A percentile compares a stretch with the other conserved stretches of the same genome.
phyloP scores from a whole-genome alignment of 2,113 vertebrate genomes.

The Burhinus bistriatus region DNA sequence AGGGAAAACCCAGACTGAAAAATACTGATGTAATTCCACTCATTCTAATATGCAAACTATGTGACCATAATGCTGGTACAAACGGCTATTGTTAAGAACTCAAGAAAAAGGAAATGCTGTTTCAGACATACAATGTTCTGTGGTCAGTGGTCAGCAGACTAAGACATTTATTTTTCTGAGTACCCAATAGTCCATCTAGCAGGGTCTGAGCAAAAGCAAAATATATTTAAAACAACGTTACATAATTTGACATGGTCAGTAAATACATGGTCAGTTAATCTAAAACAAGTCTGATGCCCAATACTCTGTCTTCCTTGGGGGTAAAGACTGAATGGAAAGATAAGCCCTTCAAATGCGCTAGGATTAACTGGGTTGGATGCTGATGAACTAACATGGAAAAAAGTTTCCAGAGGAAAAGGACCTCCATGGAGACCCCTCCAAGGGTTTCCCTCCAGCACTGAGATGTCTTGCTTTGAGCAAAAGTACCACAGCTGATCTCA shows the following conservation, averaged over 20 bases:
- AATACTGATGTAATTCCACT: neutral
- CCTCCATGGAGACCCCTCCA: neutral
- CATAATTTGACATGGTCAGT: conserved; percentile 26
- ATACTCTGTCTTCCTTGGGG: neutral
- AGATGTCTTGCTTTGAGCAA: neutral
- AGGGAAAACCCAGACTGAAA: neutral
- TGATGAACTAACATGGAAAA: conserved; percentile 3
- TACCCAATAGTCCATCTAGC: neutral
- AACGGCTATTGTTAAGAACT: neutral
- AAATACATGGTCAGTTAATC: conserved; percentile 1
- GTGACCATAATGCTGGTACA: neutral
- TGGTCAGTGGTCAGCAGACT: neutral
- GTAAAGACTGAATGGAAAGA: neutral
- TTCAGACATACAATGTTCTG: neutral
- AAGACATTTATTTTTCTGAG: neutral
- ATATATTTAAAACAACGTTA: neutral
- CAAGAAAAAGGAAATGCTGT: conserved; percentile 1
- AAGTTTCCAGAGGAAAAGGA: conserved; percentile 2
- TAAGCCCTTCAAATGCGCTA: neutral
- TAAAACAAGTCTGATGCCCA: neutral
- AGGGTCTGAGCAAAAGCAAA: neutral
- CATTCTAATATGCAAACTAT: neutral
- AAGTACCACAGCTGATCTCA: neutral
- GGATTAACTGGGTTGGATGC: conserved; percentile 20
- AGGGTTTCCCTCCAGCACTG: neutral